Conservation (phyloP, 2,888 invertebrate species). For the Epirrita christyi region DNA sequence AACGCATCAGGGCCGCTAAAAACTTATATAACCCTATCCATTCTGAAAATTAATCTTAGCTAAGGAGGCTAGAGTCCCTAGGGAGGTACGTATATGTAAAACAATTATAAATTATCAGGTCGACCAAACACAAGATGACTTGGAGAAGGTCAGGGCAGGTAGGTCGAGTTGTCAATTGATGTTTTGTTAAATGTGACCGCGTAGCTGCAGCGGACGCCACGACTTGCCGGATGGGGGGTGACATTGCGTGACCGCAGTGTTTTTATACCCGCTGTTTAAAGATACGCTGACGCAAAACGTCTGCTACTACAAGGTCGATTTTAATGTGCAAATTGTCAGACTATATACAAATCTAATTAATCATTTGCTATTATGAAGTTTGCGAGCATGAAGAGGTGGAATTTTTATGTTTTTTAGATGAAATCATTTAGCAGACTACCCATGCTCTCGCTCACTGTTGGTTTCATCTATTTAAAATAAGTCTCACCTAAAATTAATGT, state of each 20-base stretch:
- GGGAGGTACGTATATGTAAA: no score
- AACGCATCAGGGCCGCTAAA: no score
- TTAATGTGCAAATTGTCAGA: constrained; percentile 41
- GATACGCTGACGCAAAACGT: constrained; percentile 69
- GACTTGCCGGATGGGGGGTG: constrained; percentile 76
- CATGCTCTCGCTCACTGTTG: no score
- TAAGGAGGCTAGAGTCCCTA: no score
- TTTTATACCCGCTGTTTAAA: constrained; percentile 68
- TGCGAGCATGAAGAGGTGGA: background rate
- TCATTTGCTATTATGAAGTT: background rate
- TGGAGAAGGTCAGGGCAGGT: constrained; percentile 56
- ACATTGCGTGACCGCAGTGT: constrained; percentile 76
- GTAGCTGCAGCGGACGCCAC: constrained; percentile 41
- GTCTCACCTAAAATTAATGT: no score
- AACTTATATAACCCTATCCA: no score
- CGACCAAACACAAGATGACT: constrained; percentile 47
- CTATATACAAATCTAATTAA: constrained; percentile 17
- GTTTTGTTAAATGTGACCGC: constrained; percentile 71
- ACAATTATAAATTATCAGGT: constrained; percentile 18
- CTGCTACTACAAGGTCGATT: constrained; percentile 64
- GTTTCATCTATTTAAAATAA: no score
- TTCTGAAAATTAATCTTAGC: no score
- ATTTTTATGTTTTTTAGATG: no score
- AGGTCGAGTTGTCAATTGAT: constrained; percentile 64
- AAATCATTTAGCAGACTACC: no score